Evolutionary conservation across 2,888 invertebrate genomes (phyloP).

Genomic region (Drosophila austrosaltans): DNA sequence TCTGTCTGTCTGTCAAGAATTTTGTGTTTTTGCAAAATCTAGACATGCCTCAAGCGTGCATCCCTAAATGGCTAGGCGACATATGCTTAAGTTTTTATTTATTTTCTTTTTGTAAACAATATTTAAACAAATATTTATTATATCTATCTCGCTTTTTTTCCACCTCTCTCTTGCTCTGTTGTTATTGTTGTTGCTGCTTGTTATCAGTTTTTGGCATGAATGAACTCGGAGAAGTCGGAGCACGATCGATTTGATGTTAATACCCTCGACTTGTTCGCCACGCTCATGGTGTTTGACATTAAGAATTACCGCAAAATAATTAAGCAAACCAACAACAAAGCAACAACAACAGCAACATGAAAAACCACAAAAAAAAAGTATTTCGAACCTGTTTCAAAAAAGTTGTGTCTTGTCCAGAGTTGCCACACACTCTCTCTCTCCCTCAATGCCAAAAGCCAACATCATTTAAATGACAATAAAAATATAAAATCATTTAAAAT

Average conservation of each 20-base stretch:
- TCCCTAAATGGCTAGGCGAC: slow-evolving; percentile 8
- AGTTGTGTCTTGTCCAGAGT: slow-evolving; percentile 34
- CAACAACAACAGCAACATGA: background rate
- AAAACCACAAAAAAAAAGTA: slow-evolving; percentile 42
- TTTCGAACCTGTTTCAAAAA: slow-evolving; percentile 55
- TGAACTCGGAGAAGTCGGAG: slow-evolving; percentile 52
- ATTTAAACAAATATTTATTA: slow-evolving; percentile 1
- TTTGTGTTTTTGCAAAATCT: background rate
- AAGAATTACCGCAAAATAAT: slow-evolving; percentile 12
- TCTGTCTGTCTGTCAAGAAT: slow-evolving; percentile 12
- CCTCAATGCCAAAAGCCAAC: background rate
- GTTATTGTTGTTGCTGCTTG: slow-evolving; percentile 11
- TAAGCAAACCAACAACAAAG: slow-evolving; percentile 1
- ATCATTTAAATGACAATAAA: slow-evolving; percentile 68
- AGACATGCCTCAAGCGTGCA: slow-evolving; percentile 6
- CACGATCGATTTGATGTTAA: slow-evolving; percentile 67
- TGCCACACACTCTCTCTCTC: slow-evolving; percentile 28
- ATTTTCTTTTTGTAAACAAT: slow-evolving; percentile 5
- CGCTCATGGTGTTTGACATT: slow-evolving; percentile 9
- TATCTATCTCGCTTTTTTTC: background rate
- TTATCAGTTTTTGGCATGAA: slow-evolving; percentile 70
- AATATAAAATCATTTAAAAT: slow-evolving; percentile 71
- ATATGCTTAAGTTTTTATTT: slow-evolving; percentile 6
- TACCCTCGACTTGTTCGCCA: slow-evolving; percentile 54
- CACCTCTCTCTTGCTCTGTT: background rate